Conservation (phyloP, 2,888 invertebrate species). For the Agrotis exclamationis region DNA sequence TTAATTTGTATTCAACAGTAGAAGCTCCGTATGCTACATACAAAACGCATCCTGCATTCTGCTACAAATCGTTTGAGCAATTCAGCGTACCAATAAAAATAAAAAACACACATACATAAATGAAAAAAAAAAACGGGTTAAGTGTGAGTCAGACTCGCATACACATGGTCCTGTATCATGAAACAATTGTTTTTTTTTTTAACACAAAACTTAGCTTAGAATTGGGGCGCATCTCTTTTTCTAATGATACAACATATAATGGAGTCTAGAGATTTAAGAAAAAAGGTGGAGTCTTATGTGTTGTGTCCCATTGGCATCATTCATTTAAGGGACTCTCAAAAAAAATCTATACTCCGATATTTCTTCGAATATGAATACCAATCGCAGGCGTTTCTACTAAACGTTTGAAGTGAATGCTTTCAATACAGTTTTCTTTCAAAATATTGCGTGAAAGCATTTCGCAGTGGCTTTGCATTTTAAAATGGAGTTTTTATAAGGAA, state of each 20-base stretch:
- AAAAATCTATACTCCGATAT: too few relatives aligned
- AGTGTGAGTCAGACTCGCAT: background rate
- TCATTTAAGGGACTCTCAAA: too few relatives aligned
- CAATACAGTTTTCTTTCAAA: slow-evolving; percentile 75
- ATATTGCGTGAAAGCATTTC: slow-evolving; percentile 78
- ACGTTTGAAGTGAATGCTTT: slow-evolving; percentile 71
- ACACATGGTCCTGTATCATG: too few relatives aligned
- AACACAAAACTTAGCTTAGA: too few relatives aligned
- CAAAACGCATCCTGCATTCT: background rate
- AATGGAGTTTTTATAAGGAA: slow-evolving; percentile 68
- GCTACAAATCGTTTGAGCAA: slow-evolving; percentile 1
- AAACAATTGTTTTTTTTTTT: too few relatives aligned
- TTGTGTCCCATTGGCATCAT: too few relatives aligned
- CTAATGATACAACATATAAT: too few relatives aligned
- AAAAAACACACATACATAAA: background rate
- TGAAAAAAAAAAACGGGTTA: slow-evolving; percentile 9
- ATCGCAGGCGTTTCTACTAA: slow-evolving; percentile 69
- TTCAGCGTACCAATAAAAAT: slow-evolving; percentile 5
- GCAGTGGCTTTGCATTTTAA: slow-evolving; percentile 75
- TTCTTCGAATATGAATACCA: slow-evolving; percentile 38
- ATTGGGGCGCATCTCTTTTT: too few relatives aligned
- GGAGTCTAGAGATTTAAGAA: too few relatives aligned
- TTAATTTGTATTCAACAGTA: background rate
- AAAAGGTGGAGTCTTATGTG: too few relatives aligned
- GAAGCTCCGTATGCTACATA: slow-evolving; percentile 1